Evolutionary conservation across 2,888 invertebrate species (phyloP).

Genomic region (Euplexia lucipara): DNA sequence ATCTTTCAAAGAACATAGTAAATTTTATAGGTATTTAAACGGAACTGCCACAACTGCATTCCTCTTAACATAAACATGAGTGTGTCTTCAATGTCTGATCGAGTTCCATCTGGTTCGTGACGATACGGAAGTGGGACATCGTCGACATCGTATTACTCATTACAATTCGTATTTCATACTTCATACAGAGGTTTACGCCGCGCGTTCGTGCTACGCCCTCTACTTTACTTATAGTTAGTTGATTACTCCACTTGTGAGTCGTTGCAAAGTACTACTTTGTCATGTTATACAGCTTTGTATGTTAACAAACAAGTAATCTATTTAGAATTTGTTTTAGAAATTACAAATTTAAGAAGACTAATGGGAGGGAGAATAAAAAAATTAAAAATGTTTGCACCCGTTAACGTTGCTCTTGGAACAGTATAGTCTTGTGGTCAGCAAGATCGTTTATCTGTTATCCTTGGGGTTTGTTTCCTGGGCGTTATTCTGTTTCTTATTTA

Average conservation of each 20-base stretch:
- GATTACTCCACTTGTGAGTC: neutral
- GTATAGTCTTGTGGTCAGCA: too few relatives aligned
- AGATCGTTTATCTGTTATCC: too few relatives aligned
- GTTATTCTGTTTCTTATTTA: too few relatives aligned
- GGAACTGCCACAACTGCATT: constrained; percentile 8
- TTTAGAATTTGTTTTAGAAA: too few relatives aligned
- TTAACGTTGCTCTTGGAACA: too few relatives aligned
- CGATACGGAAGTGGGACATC: constrained; percentile 24
- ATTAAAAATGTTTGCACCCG: too few relatives aligned
- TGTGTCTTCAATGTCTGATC: constrained; percentile 27
- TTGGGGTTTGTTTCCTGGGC: too few relatives aligned
- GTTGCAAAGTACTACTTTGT: constrained; percentile 2
- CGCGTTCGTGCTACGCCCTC: too few relatives aligned
- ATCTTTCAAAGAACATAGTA: neutral
- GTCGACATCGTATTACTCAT: constrained; percentile 24
- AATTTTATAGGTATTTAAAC: neutral
- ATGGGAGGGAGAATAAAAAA: too few relatives aligned
- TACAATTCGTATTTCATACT: constrained; percentile 26
- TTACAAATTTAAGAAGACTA: too few relatives aligned
- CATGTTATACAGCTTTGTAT: constrained; percentile 10
- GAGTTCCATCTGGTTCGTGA: constrained; percentile 32
- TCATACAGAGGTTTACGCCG: neutral
- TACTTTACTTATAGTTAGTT: too few relatives aligned
- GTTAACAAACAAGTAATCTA: neutral
- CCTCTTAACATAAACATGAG: constrained; percentile 9